Percentiles rank a stretch among this genome's conserved stretches.
Evolutionary conservation across 1,140 invertebrate species (phyloP).

Genomic region (Drosophila pruinosa): DNA sequence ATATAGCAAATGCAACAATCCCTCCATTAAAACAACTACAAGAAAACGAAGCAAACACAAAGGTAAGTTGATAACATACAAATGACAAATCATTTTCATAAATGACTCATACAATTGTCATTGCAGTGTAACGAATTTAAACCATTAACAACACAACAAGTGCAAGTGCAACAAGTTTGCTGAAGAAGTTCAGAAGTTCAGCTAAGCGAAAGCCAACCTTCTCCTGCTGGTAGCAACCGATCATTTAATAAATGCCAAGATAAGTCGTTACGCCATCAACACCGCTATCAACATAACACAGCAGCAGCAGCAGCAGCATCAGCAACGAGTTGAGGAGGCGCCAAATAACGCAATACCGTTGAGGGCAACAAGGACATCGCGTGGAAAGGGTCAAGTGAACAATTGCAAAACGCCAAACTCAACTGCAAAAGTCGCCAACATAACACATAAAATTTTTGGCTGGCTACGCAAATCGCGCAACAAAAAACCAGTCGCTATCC

Average conservation of each 20-base stretch:
- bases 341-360: conserved; percentile 17
- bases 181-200: background rate
- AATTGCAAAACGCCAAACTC: conserved; percentile 76
- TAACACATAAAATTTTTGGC: conserved; percentile 81
- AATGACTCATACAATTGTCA: background rate
- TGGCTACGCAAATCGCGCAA: conserved; percentile 74
- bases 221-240: background rate
- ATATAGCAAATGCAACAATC: conserved; percentile 61
- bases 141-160: conserved; percentile 15
- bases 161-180: conserved; percentile 4
- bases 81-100: background rate
- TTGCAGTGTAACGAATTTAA: conserved; percentile 74
- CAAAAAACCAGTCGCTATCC: conserved; percentile 74
- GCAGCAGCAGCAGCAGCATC: conserved; percentile 45
- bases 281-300: conserved; percentile 70
- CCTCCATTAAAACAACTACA: conserved; percentile 58
- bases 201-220: background rate
- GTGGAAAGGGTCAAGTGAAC: conserved; percentile 40
- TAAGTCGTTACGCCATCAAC: conserved; percentile 72
- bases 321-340: conserved; percentile 1
- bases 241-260: conserved; percentile 62
- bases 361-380: conserved; percentile 17
- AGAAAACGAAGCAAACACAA: conserved; percentile 19
- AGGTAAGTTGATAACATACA: conserved; percentile 30
- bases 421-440: conserved; percentile 78